A percentile compares a stretch with the other conserved stretches of the same genome.
Evolutionary conservation across 2,888 invertebrate species (phyloP).

Genomic region (Vannuccia rotundouncinata): DNA sequence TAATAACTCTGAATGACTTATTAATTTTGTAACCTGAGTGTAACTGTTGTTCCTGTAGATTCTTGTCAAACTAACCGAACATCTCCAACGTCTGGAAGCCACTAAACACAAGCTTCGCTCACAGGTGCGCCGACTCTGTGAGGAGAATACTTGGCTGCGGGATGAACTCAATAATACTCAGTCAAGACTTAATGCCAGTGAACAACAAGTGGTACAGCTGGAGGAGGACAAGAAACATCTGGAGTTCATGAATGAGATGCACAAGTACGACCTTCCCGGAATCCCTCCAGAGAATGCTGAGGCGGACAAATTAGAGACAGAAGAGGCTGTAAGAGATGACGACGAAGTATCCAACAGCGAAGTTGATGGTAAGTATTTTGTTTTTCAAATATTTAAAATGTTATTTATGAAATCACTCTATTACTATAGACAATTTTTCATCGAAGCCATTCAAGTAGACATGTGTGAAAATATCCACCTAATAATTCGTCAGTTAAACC

Average conservation of each 20-base stretch:
- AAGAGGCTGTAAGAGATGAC: not conserved
- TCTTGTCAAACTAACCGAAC: conserved; percentile 21
- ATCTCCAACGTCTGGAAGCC: conserved; percentile 64
- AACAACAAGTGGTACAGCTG: conserved; percentile 82
- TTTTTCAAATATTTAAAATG: no score
- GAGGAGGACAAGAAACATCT: conserved; percentile 96
- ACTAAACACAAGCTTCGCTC: conserved; percentile 98
- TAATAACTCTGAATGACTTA: not conserved
- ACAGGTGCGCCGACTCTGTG: conserved; percentile 84
- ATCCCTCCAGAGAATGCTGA: not conserved
- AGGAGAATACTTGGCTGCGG: conserved; percentile 97
- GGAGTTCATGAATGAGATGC: conserved; percentile 90
- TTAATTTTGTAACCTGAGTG: not conserved
- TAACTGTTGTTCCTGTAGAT: not conserved
- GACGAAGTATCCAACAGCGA: not conserved
- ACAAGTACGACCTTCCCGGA: conserved; percentile 60
- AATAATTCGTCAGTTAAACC: no score
- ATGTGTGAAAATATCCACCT: no score
- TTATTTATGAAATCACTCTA: no score
- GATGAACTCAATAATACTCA: conserved; percentile 97
- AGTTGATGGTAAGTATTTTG: not conserved
- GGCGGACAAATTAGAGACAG: not conserved
- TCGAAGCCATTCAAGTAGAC: no score
- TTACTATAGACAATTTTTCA: no score
- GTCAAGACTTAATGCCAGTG: conserved; percentile 81